Evolutionary conservation across 1,140 invertebrate species (phyloP).

Genomic region (Araneus ventricosus): DNA sequence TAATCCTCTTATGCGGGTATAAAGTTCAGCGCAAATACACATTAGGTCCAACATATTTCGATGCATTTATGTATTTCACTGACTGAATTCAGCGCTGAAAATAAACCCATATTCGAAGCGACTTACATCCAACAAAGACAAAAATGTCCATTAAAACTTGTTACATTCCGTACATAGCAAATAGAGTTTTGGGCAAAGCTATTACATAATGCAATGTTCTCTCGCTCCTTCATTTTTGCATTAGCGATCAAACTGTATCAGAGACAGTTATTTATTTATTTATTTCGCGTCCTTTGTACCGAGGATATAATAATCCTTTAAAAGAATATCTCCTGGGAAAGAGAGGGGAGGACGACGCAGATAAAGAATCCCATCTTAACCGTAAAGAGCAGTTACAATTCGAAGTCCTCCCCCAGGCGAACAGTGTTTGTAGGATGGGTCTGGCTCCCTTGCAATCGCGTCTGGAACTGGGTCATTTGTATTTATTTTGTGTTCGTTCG

Average conservation of each 20-base stretch:
- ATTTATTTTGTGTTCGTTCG: constrained; percentile 57
- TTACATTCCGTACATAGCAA: background rate
- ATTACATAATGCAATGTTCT: constrained; percentile 28
- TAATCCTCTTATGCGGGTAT: constrained; percentile 8
- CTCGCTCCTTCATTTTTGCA: constrained; percentile 11
- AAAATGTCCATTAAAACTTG: constrained; percentile 17
- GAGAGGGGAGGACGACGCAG: background rate
- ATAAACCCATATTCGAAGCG: background rate
- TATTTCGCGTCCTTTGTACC: constrained; percentile 45
- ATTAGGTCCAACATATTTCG: constrained; percentile 1
- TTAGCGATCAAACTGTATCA: background rate
- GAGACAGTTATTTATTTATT: constrained; percentile 35
- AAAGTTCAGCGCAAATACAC: background rate
- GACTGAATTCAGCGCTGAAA: background rate
- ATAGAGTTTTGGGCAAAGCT: background rate
- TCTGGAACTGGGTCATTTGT: constrained; percentile 49
- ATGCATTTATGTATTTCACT: background rate
- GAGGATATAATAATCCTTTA: constrained; percentile 56
- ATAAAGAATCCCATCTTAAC: constrained; percentile 60
- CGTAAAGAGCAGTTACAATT: constrained; percentile 51
- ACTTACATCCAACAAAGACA: constrained; percentile 2
- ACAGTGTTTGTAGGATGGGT: background rate
- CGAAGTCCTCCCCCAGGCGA: background rate
- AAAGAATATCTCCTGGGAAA: background rate
- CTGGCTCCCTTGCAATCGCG: constrained; percentile 40